phyloP scores from a whole-genome alignment of 1,140 invertebrate genomes.

The Microplitis mediator region DNA sequence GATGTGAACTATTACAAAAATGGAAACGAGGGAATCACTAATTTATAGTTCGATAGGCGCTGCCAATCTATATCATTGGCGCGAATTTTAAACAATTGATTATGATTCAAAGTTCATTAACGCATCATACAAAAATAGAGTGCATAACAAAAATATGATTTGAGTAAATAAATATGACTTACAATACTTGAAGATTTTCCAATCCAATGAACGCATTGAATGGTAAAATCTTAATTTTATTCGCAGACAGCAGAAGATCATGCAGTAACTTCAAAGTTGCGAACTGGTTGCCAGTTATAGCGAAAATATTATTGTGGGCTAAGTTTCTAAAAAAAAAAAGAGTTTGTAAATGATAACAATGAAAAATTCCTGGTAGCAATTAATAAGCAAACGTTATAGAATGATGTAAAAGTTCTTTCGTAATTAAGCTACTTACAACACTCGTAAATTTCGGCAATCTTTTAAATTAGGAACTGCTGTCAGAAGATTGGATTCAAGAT shows the following conservation, averaged over 20 bases:
- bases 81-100: too few relatives aligned
- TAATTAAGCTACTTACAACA: slow-evolving; percentile 78
- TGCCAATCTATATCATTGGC: too few relatives aligned
- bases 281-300: slow-evolving; percentile 74
- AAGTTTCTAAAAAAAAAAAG: slow-evolving; percentile 73
- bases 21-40: too few relatives aligned
- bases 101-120: too few relatives aligned
- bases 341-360: too few relatives aligned
- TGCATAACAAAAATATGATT: neutral
- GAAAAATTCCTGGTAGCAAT: too few relatives aligned
- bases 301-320: slow-evolving; percentile 80
- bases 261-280: slow-evolving; percentile 74
- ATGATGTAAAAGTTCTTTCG: too few relatives aligned
- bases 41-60: too few relatives aligned
- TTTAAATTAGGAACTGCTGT: slow-evolving; percentile 73
- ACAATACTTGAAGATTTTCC: slow-evolving; percentile 82
- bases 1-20: too few relatives aligned
- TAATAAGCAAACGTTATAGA: too few relatives aligned
- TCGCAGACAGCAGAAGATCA: slow-evolving; percentile 85
- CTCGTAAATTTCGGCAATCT: slow-evolving; percentile 76
- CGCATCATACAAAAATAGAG: too few relatives aligned
- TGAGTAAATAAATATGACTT: slow-evolving; percentile 59
- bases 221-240: slow-evolving; percentile 77
- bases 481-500: slow-evolving; percentile 82
- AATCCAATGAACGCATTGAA: slow-evolving; percentile 82